These are phyloP conservation scores for Cryptotermes secundus DNA, from an alignment of 1,140 invertebrate genomes.

Conservation along the genomic window DNA sequence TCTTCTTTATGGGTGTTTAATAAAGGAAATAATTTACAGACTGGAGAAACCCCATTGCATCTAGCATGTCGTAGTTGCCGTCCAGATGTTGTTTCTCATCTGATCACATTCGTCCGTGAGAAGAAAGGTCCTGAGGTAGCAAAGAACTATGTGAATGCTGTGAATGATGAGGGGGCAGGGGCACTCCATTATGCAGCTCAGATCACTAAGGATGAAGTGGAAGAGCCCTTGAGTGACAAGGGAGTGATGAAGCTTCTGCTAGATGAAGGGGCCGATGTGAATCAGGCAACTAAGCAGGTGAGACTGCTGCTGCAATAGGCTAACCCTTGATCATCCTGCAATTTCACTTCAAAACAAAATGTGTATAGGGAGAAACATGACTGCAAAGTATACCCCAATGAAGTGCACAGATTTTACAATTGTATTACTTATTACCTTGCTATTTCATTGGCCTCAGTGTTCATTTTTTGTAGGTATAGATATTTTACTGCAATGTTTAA, in stretches of 20 bases:
- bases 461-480: too few relatives aligned
- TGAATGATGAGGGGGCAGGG: slow-evolving; percentile 89
- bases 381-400: too few relatives aligned
- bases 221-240: slow-evolving; percentile 76
- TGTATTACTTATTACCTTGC: too few relatives aligned
- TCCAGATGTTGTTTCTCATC: slow-evolving; percentile 78
- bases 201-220: slow-evolving; percentile 74
- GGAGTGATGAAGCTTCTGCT: slow-evolving; percentile 87
- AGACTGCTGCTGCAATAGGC: neutral
- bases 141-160: slow-evolving; percentile 73
- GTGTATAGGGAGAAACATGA: too few relatives aligned
- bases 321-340: too few relatives aligned
- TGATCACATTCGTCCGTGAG: slow-evolving; percentile 82
- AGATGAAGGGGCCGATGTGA: slow-evolving; percentile 84
- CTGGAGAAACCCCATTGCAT: slow-evolving; percentile 93
- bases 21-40: slow-evolving; percentile 54
- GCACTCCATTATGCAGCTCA: slow-evolving; percentile 87
- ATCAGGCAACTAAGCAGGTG: neutral
- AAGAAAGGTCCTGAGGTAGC: slow-evolving; percentile 69
- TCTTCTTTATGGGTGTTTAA: too few relatives aligned
- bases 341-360: too few relatives aligned
- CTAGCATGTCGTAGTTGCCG: slow-evolving; percentile 83
- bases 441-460: too few relatives aligned
- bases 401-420: too few relatives aligned
- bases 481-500: too few relatives aligned